phyloP scores from a whole-genome alignment of 2,797 vertebrate genomes.

The Hyperoplus lanceolatus region DNA sequence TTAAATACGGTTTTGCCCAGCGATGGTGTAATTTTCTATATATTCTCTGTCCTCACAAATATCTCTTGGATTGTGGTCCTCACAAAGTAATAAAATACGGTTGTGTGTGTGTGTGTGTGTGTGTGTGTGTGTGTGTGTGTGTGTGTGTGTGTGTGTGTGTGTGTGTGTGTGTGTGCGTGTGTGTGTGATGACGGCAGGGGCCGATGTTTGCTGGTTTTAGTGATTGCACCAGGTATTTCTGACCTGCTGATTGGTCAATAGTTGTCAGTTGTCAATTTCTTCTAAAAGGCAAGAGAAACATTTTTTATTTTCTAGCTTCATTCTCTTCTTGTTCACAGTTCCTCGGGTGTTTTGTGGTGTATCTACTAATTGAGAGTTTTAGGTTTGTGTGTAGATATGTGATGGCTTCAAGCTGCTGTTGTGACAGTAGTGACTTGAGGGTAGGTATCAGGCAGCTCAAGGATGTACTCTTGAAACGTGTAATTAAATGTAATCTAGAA shows the following conservation, averaged over 20 bases:
- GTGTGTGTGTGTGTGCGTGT: not conserved
- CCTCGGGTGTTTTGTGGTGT: conserved; percentile 6
- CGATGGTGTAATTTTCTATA: not conserved
- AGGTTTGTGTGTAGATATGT: conserved; percentile 4
- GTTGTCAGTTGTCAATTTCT: conserved; percentile 12
- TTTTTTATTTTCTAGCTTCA: not conserved
- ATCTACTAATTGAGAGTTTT: conserved; percentile 11
- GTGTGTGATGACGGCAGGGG: conserved; percentile 20
- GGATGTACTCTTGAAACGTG: conserved; percentile 30
- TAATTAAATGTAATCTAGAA: conserved; percentile 18
- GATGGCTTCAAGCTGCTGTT: conserved; percentile 22
- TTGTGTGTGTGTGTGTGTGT: not conserved
- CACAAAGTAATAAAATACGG: not conserved
- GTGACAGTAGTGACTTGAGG: conserved; percentile 18
- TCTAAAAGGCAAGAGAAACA: conserved; percentile 17
- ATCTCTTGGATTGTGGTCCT: not conserved
- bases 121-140: not conserved
- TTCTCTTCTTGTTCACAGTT: conserved; percentile 7
- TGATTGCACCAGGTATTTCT: conserved; percentile 53
- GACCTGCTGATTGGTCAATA: conserved; percentile 43
- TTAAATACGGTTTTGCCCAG: not conserved
- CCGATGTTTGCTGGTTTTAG: conserved; percentile 36
- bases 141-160: not conserved
- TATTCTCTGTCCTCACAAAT: conserved; percentile 6
- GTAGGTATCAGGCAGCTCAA: not conserved